Percentiles rank a stretch among this genome's conserved stretches.
Conservation (phyloP, 2,113 vertebrate species). For the Clarias gariepinus region DNA sequence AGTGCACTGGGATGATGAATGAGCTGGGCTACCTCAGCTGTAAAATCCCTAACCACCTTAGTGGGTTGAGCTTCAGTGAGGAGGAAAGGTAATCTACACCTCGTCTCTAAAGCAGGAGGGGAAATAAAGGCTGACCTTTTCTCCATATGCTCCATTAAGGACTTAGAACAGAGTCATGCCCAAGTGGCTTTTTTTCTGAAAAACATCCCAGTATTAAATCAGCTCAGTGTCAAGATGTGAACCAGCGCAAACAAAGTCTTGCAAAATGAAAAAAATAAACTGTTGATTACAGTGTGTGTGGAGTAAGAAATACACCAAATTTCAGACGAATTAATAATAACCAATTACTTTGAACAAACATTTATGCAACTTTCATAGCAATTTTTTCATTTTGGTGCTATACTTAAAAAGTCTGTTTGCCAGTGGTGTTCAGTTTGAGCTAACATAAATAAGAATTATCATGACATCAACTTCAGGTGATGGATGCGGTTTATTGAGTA, state of each 20-base stretch:
- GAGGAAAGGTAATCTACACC: constrained; percentile 19
- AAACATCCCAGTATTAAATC: constrained; percentile 53
- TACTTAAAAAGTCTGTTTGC: not conserved
- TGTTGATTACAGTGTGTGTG: not conserved
- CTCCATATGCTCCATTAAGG: constrained; percentile 52
- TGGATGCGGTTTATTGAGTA: not conserved
- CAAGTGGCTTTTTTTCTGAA: constrained; percentile 48
- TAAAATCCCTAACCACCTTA: not conserved
- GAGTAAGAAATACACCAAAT: not conserved
- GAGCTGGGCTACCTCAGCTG: not conserved
- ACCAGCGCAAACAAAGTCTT: not conserved
- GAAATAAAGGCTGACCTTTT: constrained; percentile 63
- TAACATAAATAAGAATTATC: not conserved
- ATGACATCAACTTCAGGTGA: not conserved
- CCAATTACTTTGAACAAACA: not conserved
- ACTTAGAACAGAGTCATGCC: constrained; percentile 50
- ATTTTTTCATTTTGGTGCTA: not conserved
- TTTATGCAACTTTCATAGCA: not conserved
- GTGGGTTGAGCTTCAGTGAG: constrained; percentile 23
- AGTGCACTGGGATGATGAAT: not conserved
- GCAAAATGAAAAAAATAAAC: not conserved
- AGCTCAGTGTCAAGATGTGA: constrained; percentile 48
- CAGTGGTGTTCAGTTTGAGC: not conserved
- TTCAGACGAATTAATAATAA: not conserved
- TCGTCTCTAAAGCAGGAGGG: constrained; percentile 10